A percentile compares a stretch with the other conserved stretches of the same genome.
phyloP scores from a whole-genome alignment of 2,113 vertebrate species.

The Tympanuchus pallidicinctus region DNA sequence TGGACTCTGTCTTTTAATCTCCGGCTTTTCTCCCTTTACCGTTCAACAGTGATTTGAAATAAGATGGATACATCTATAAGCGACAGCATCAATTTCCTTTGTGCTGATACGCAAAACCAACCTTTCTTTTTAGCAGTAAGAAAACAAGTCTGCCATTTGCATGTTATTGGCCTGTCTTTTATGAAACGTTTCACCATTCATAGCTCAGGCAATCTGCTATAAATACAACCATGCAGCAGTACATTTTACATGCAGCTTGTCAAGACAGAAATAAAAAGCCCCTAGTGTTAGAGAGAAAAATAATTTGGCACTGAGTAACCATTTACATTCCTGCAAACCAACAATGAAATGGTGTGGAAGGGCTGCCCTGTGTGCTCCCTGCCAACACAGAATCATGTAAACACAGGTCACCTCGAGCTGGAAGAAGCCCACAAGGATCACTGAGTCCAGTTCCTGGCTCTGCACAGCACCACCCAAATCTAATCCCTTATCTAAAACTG shows the following conservation, averaged over 20 bases:
- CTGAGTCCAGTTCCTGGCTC: neutral
- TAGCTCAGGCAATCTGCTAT: neutral
- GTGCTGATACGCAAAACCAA: neutral
- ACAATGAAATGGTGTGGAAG: neutral
- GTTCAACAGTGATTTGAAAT: neutral
- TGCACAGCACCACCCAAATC: neutral
- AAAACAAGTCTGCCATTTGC: neutral
- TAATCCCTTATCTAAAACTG: neutral
- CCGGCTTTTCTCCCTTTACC: neutral
- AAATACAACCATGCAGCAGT: neutral
- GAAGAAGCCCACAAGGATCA: neutral
- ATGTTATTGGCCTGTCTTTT: neutral
- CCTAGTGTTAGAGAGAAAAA: neutral
- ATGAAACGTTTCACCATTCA: neutral
- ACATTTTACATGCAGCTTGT: neutral
- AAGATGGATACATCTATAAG: neutral
- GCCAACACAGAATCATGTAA: neutral
- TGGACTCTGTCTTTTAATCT: neutral
- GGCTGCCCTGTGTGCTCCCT: accelerated
- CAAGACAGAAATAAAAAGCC: neutral
- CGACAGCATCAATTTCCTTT: neutral
- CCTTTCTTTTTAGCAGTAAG: neutral
- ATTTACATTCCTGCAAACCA: neutral
- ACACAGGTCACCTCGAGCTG: neutral
- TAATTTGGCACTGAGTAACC: neutral